These are phyloP conservation scores for Hybos culiciformis DNA, from an alignment of 2,888 invertebrate genomes.

Conservation along the genomic window DNA sequence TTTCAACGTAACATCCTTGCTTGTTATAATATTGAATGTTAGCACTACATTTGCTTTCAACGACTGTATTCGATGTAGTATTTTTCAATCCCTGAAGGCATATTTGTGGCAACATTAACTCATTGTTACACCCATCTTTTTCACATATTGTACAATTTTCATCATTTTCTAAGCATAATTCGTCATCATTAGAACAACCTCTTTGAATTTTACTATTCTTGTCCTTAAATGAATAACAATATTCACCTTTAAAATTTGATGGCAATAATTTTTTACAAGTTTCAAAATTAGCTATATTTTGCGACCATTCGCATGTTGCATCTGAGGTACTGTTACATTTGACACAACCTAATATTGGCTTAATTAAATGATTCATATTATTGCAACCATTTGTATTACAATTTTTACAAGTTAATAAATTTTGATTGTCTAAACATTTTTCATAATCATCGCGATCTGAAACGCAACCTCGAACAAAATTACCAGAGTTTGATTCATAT, in stretches of 20 bases:
- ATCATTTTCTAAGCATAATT: not conserved
- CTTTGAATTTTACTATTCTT: not conserved
- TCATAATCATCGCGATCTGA: conserved; percentile 14
- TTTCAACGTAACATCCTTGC: conserved; percentile 1
- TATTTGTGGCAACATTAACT: not conserved
- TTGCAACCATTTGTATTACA: not conserved
- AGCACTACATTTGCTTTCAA: not conserved
- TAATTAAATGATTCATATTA: not conserved
- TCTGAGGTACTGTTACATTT: too few relatives aligned
- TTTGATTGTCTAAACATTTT: not conserved
- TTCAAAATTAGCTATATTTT: not conserved
- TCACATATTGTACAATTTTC: not conserved
- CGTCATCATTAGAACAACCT: conserved; percentile 7
- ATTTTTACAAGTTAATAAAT: not conserved
- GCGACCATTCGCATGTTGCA: conserved; percentile 3
- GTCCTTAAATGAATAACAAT: conserved; percentile 1
- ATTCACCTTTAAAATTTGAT: conserved; percentile 1
- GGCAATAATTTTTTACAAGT: not conserved
- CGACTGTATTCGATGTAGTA: too few relatives aligned
- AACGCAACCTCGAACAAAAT: conserved; percentile 24
- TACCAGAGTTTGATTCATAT: conserved; percentile 16
- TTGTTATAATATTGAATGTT: not conserved
- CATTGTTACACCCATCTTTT: not conserved
- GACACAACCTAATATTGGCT: conserved; percentile 2
- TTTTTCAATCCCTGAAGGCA: not conserved